Base-by-base conservation (phyloP, 2,888 invertebrate species). In the Apamea anceps region DNA sequence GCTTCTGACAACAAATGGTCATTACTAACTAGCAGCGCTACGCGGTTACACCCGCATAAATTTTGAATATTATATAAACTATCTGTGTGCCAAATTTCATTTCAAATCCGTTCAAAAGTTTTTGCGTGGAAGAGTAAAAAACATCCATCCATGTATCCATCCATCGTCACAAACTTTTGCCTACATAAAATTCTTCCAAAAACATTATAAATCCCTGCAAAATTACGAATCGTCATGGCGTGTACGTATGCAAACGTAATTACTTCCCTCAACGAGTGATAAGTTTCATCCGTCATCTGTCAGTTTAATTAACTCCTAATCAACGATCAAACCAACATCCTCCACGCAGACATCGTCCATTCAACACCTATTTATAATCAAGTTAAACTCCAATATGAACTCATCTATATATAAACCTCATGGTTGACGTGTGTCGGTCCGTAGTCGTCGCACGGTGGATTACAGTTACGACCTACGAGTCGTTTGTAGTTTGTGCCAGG, bases 401-500 rank as follows among this genome's bases (percentile, higher is more conserved):
- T 28, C 54, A n/a, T 72, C 71, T 86, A 86, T 86, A 60, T 75
- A 62, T 60, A 72, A 48, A 42, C 25, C 0, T 7, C 18, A 54
- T 8, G 67, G 13, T 51, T 67, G 60, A 67, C 63, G 45, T 77
- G 51, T 79, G 72, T 6, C 63, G 37, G 21, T 18, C 7, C 6
- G 13, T 18, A 51, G 32, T 42, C 18, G 62, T 73, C 66, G 72
- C 57, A 63, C 37, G 81, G 66, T 70, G 10, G 57, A 80, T 87
- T 87, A 80, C 15, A n/a, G 57, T 77, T 51, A 84, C 45, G 71
- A 77, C 32, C 28, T 21, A 1, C 28, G 6, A 67, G 7, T 10
- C 66, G 57, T 87, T 85, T 85, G 85, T 80, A 72, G 81, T 77
- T 45, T 25, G 63, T 77, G 85, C 85, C 85, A 85, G 73, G 60